phyloP scores from a whole-genome alignment of 2,888 invertebrate genomes.

The Nipponacmea schrenckii region DNA sequence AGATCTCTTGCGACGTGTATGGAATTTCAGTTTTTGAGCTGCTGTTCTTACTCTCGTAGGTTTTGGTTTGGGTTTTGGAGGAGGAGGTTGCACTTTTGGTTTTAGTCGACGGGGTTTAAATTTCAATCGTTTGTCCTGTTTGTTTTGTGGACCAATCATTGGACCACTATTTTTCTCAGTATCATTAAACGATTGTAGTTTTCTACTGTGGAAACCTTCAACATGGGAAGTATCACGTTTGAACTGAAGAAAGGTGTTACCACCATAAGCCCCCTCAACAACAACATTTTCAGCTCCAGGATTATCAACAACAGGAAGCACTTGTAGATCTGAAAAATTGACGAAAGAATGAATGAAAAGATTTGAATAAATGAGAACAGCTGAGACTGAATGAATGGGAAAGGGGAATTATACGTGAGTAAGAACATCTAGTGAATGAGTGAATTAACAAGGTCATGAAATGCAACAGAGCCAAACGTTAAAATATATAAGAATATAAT shows the following conservation, averaged over 20 bases:
- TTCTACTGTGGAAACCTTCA: conserved; percentile 6
- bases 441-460: no score
- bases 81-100: not conserved
- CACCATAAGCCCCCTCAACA: conserved; percentile 20
- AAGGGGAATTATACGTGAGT: no score
- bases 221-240: not conserved
- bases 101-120: conserved; percentile 1
- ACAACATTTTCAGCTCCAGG: conserved; percentile 20
- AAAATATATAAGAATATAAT: no score
- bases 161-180: not conserved
- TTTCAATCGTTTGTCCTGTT: not conserved
- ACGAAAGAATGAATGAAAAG: not conserved
- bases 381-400: no score
- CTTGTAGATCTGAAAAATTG: conserved; percentile 24
- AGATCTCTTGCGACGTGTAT: not conserved
- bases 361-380: not conserved
- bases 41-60: not conserved
- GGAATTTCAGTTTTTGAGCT: conserved; percentile 6
- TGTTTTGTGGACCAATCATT: not conserved
- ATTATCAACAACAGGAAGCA: conserved; percentile 31
- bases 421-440: no score
- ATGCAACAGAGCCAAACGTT: no score
- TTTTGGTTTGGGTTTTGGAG: not conserved
- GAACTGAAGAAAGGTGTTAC: conserved; percentile 11
- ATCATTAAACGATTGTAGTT: conserved; percentile 17